Conservation (phyloP, 2,113 vertebrate species). For the pig (Sus scrofa) region DNA sequence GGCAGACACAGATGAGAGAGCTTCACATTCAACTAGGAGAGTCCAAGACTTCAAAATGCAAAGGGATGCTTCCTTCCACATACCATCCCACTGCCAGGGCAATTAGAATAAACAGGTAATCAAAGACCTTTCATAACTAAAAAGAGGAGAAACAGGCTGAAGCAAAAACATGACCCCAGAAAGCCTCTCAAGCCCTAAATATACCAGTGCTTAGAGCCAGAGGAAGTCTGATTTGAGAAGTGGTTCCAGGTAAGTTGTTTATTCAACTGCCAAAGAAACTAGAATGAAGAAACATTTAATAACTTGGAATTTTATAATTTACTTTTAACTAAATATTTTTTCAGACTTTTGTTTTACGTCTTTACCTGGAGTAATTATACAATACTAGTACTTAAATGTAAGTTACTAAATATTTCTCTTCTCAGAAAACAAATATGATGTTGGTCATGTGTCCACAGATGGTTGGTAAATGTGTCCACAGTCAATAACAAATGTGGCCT, state of each 20-base stretch:
- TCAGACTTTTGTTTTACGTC: not conserved
- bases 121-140: not conserved
- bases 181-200: not conserved
- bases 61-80: not conserved
- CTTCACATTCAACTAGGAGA: not conserved
- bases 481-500: not conserved
- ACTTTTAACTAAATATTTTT: conserved; percentile 11
- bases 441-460: too few species aligned
- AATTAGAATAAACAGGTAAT: not conserved
- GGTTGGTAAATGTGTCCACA: not conserved
- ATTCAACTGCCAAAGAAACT: not conserved
- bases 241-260: not conserved
- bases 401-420: not conserved
- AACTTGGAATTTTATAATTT: not conserved
- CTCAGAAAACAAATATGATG: not conserved
- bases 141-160: not conserved
- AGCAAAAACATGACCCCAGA: not conserved
- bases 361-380: not conserved
- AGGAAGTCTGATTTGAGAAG: not conserved
- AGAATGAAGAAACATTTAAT: not conserved
- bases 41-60: not conserved
- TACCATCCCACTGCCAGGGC: too few species aligned
- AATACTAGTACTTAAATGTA: not conserved
- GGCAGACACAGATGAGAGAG: not conserved
- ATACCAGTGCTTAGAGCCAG: not conserved